Evolutionary conservation across 2,888 invertebrate species (phyloP).

Genomic region (Polietes domitor): DNA sequence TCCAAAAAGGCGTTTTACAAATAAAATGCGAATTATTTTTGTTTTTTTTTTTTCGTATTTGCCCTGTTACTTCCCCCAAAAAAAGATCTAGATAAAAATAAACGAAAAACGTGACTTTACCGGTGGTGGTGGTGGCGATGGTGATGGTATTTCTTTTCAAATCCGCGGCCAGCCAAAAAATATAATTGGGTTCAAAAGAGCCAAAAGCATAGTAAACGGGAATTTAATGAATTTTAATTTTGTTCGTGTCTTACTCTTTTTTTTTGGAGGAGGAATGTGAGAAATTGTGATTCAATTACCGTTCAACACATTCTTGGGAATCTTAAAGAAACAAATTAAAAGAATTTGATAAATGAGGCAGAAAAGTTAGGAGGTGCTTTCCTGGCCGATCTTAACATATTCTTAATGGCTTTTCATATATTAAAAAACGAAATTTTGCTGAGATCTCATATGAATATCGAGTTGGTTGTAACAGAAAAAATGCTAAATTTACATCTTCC

Average conservation of each 20-base stretch:
- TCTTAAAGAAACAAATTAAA: too few relatives aligned
- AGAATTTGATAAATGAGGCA: too few relatives aligned
- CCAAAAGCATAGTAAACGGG: background rate
- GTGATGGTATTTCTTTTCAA: background rate
- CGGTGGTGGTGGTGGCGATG: background rate
- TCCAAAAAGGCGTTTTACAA: constrained; percentile 35
- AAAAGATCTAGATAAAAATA: constrained; percentile 9
- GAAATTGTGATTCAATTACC: background rate
- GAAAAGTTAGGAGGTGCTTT: too few relatives aligned
- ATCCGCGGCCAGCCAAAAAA: background rate
- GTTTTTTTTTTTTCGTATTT: too few relatives aligned
- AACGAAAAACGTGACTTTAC: constrained; percentile 22
- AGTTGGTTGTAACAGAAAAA: too few relatives aligned
- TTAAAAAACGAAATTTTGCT: too few relatives aligned
- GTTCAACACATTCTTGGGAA: background rate
- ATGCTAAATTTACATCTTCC: too few relatives aligned
- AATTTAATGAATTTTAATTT: constrained; percentile 22
- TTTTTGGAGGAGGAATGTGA: background rate
- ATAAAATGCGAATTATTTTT: constrained; percentile 39
- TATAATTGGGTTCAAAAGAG: constrained; percentile 27
- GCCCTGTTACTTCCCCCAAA: background rate
- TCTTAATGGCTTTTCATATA: too few relatives aligned
- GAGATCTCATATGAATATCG: too few relatives aligned
- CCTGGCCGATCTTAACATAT: too few relatives aligned
- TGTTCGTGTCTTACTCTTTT: background rate